These are phyloP conservation scores for Hypomesus transpacificus DNA, from an alignment of 2,113 vertebrate genomes.

Conservation along the genomic window DNA sequence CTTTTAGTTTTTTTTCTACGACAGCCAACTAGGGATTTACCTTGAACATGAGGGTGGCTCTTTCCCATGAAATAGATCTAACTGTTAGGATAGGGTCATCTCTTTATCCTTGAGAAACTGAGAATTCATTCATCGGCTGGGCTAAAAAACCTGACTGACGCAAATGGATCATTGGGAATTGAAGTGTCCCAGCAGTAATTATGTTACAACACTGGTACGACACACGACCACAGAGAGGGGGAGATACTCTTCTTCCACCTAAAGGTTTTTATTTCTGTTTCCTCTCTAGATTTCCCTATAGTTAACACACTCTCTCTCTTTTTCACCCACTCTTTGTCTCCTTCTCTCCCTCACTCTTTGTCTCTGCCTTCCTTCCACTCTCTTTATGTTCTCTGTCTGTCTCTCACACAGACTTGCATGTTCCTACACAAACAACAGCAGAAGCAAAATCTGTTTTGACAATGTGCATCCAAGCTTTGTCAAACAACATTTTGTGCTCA, in stretches of 20 bases:
- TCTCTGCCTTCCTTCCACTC: slow-evolving; percentile 12
- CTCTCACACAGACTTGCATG: neutral
- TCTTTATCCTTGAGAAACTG: slow-evolving; percentile 82
- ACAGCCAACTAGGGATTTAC: slow-evolving; percentile 61
- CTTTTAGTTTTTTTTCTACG: slow-evolving; percentile 43
- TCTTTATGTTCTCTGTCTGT: neutral
- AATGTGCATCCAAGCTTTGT: slow-evolving; percentile 36
- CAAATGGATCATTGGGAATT: slow-evolving; percentile 85
- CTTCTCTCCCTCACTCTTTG: slow-evolving; percentile 30
- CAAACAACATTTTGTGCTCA: slow-evolving; percentile 25
- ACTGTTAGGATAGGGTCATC: slow-evolving; percentile 74
- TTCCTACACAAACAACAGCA: slow-evolving; percentile 39
- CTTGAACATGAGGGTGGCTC: slow-evolving; percentile 60
- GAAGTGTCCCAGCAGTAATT: slow-evolving; percentile 82
- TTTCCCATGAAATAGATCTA: slow-evolving; percentile 73
- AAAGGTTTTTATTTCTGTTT: slow-evolving; percentile 64
- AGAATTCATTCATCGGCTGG: slow-evolving; percentile 77
- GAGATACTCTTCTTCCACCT: slow-evolving; percentile 55
- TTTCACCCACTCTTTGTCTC: slow-evolving; percentile 31
- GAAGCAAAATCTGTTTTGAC: slow-evolving; percentile 45
- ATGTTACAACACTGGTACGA: slow-evolving; percentile 75
- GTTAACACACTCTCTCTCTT: slow-evolving; percentile 49
- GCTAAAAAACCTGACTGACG: slow-evolving; percentile 79
- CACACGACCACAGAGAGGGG: slow-evolving; percentile 71
- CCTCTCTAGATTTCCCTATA: slow-evolving; percentile 61